Evolutionary conservation across 2,113 vertebrate species (phyloP).

Genomic region (Dunckerocampus dactyliophorus): DNA sequence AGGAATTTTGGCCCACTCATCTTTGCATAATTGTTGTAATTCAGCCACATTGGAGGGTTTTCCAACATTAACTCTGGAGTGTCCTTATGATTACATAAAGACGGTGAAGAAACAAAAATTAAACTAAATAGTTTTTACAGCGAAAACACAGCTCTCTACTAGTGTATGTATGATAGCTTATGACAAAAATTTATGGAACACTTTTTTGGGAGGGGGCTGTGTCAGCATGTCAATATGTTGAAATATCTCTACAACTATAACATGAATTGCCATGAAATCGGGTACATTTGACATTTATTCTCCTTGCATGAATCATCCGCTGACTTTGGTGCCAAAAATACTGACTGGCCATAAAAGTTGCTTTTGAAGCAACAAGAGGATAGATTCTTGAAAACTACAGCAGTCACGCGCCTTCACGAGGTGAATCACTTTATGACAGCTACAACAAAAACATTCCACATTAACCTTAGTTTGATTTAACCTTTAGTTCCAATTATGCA

Average conservation of each 20-base stretch:
- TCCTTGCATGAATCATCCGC: neutral
- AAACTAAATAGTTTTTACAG: neutral
- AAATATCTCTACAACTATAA: conserved; percentile 1
- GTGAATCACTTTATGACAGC: conserved; percentile 3
- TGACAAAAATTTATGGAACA: neutral
- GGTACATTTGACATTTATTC: conserved; percentile 6
- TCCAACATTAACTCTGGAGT: no score
- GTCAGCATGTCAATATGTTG: neutral
- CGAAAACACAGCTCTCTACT: neutral
- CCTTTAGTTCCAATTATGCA: no score
- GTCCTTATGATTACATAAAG: no score
- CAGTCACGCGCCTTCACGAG: no score
- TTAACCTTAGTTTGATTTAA: no score
- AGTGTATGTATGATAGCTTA: no score
- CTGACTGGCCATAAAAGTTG: neutral
- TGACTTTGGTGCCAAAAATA: neutral
- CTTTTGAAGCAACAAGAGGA: neutral
- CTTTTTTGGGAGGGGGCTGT: no score
- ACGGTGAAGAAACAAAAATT: no score
- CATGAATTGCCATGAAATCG: neutral
- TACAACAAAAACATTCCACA: neutral
- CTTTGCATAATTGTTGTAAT: no score
- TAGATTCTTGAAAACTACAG: neutral
- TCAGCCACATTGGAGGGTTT: no score
- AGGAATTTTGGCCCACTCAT: no score